Evolutionary conservation across 2,113 vertebrate genomes (phyloP), one percentile per base, ranked within the genome.

Genomic region (Haemorhous mexicanus): DNA sequence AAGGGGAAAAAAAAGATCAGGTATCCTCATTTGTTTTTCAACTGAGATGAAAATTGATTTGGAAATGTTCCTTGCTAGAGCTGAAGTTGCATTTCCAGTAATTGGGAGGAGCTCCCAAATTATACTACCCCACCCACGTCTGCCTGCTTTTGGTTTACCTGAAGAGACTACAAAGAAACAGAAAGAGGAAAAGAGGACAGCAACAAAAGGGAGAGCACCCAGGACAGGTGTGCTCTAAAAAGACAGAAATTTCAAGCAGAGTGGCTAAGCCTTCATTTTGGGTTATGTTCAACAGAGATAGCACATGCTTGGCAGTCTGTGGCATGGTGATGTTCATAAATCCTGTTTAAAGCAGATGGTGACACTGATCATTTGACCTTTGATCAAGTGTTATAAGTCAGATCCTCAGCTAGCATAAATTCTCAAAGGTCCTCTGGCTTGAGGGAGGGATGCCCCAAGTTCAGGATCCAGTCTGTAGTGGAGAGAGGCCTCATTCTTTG

Each of bases 91-190:
- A 76, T 95, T 97, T 97, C 96, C 92, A 92, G 93, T 93, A 75
- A 64, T 39, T 97, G 96, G 96, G 96, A 97, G 90, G 89, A 84
- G 93, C 75, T 96, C 91, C 76, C 91, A 96, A 84, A 79, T 95
- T 93, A 86, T 20, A 72, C 87, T 64, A 61, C 95, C 37, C 93
- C 95, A 96, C 97, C 98, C 95, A 95, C 16, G n/a, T 59, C 62
- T 89, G 26, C 43, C 73, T 90, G 63, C 70, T 95, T 94, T 94
- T 11, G 1, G 87, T 89, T 97, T 97, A 87, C 84, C 93, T 90
- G 82, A 72, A 82, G 93, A 85, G 90, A 91, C 56, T 86, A 43
- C 79, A 77, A 80, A 58, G 81, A 89, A 97, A 95, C 83, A 87
- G 73, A 87, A 85, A 68, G 55, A 87, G 73, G 80, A 91, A 67